A percentile compares a stretch with the other conserved stretches of the same genome.
These are phyloP conservation scores for Megaceryle torquata DNA, from an alignment of 2,113 vertebrate species.

Conservation along the genomic window DNA sequence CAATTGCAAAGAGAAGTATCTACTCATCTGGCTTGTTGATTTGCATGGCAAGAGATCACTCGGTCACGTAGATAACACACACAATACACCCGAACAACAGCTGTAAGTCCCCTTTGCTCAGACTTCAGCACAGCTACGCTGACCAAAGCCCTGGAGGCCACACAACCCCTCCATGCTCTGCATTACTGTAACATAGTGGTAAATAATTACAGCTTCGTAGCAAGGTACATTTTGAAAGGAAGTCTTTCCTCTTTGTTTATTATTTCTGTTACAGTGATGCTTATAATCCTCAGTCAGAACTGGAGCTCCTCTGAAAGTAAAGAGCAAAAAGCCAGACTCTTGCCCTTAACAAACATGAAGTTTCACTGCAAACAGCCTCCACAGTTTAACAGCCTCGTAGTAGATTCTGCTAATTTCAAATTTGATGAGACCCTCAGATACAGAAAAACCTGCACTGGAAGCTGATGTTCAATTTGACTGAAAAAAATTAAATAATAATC, in stretches of 20 bases:
- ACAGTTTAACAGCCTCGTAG: neutral
- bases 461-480: neutral
- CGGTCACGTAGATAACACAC: neutral
- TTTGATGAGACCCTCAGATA: neutral
- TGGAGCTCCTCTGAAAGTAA: neutral
- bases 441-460: neutral
- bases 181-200: neutral
- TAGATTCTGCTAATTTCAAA: neutral
- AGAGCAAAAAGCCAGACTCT: neutral
- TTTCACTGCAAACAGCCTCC: neutral
- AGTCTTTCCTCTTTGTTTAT: neutral
- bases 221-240: neutral
- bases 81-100: neutral
- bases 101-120: neutral
- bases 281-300: neutral
- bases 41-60: neutral
- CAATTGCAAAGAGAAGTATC: neutral
- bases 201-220: neutral
- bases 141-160: neutral
- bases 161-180: neutral
- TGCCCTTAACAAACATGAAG: neutral
- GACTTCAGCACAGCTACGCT: neutral
- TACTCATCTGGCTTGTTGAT: neutral
- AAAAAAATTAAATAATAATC: neutral
- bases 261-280: neutral